Evolutionary conservation across 2,797 vertebrate species (phyloP).

Genomic region (Potorous gilbertii): DNA sequence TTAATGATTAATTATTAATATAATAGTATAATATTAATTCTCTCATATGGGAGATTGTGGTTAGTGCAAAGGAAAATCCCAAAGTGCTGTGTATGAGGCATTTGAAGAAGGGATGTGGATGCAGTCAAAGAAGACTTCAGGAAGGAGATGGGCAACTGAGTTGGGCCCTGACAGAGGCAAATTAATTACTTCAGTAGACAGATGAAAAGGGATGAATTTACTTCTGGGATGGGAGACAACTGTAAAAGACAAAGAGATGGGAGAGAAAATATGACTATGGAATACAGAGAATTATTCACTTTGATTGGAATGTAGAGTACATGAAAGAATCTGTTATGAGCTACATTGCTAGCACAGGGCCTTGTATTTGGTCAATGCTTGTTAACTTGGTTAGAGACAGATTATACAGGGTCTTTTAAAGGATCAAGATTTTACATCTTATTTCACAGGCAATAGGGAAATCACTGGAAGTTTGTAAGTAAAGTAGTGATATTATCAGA

Average conservation of each 20-base stretch:
- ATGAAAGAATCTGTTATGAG: background rate
- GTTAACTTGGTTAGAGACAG: background rate
- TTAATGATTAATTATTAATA: too few species aligned
- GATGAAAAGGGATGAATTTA: too few species aligned
- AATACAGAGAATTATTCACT: background rate
- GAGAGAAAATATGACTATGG: background rate
- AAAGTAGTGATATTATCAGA: background rate
- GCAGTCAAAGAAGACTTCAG: too few species aligned
- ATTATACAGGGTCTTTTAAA: background rate
- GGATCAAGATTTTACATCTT: background rate
- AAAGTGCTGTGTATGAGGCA: background rate
- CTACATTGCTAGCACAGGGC: background rate
- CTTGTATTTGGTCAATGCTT: background rate
- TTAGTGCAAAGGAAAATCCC: background rate
- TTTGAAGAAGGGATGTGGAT: background rate
- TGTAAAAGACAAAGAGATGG: background rate
- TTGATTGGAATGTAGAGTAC: background rate
- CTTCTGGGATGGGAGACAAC: background rate
- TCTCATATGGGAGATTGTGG: background rate
- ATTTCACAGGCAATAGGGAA: background rate
- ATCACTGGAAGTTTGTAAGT: too few species aligned
- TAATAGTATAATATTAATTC: too few species aligned
- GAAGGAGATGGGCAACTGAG: too few species aligned
- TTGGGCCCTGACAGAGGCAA: too few species aligned
- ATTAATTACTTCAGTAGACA: too few species aligned